phyloP scores from a whole-genome alignment of 2,888 invertebrate species.

The Cyrtodaria siliqua region DNA sequence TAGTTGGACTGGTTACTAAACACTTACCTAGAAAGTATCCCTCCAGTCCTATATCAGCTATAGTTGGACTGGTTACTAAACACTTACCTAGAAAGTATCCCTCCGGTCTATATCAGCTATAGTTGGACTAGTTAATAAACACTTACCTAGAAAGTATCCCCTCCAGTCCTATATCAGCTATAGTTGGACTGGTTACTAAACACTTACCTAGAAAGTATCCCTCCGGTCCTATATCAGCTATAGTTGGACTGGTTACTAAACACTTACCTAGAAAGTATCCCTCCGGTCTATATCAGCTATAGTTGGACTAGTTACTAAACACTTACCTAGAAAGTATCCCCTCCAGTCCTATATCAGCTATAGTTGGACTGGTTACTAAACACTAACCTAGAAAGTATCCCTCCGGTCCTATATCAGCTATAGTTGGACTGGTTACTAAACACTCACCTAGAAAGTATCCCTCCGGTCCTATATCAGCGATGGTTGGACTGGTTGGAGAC shows the following conservation, averaged over 20 bases:
- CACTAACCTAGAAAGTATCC: conserved; percentile 94
- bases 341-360: too few relatives aligned
- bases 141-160: too few relatives aligned
- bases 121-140: conserved; percentile 95
- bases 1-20: too few relatives aligned
- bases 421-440: conserved; percentile 93
- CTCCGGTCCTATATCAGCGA: conserved; percentile 95
- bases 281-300: conserved; percentile 95
- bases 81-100: conserved; percentile 94
- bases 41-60: too few relatives aligned
- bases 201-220: conserved; percentile 94
- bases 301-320: conserved; percentile 95
- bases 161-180: too few relatives aligned
- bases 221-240: conserved; percentile 95
- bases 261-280: conserved; percentile 93
- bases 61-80: too few relatives aligned
- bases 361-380: too few relatives aligned
- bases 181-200: too few relatives aligned
- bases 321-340: too few relatives aligned
- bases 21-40: too few relatives aligned
- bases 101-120: conserved; percentile 95
- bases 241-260: conserved; percentile 93
- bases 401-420: conserved; percentile 95
- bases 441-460: conserved; percentile 93
- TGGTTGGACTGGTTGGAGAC: conserved; percentile 96